Evolutionary conservation across 2,888 invertebrate genomes (phyloP), one percentile per base, ranked within the genome.

Genomic region (Mechanitis messenoides): DNA sequence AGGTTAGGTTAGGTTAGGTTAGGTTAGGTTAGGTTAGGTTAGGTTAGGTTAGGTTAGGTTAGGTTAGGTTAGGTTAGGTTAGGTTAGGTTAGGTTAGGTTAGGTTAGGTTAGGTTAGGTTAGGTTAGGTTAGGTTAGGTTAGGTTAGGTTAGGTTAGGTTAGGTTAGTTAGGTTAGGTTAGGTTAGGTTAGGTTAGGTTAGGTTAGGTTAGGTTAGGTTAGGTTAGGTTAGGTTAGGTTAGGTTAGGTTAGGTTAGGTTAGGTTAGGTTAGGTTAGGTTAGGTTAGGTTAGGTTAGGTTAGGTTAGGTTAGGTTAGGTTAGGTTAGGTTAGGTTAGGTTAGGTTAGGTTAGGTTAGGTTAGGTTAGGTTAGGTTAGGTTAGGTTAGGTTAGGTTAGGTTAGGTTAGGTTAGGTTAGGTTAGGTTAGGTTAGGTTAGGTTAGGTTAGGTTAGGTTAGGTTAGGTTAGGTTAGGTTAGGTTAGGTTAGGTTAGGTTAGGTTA

Each of bases 11-110:
- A 64, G 65, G 64, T 64, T 65, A 56, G 65, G 64, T 65, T 63
- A 62, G 63, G 63, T 64, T 66, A 62, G 65, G 64, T 66, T 66
- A 62, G 66, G 64, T 64, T 64, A 62, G 63, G 61, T 66, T 64
- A 60, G 66, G 64, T 63, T 63, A 69, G 70, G 70, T 68, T 68
- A 70, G 68, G 61, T 63, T 61, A 58, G 64, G 58, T 62, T 59
- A 61, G 64, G 61, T 64, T 59, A 61, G 61, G 59, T 61, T 59
- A 58, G 64, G 56, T 64, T 59, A 61, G 64, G 59, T 63, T 57
- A 59, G 62, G 59, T 62, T 55, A 55, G 62, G 54, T 59, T 60
- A 60, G 63, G 59, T 64, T 61, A 57, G 64, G 56, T 61, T 59
- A 59, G 59, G 56, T 61, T 58, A 59, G 64, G 59, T 59, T 59